Conservation (phyloP, 2,797 vertebrate genomes). For the Rhinoraja longicauda region DNA sequence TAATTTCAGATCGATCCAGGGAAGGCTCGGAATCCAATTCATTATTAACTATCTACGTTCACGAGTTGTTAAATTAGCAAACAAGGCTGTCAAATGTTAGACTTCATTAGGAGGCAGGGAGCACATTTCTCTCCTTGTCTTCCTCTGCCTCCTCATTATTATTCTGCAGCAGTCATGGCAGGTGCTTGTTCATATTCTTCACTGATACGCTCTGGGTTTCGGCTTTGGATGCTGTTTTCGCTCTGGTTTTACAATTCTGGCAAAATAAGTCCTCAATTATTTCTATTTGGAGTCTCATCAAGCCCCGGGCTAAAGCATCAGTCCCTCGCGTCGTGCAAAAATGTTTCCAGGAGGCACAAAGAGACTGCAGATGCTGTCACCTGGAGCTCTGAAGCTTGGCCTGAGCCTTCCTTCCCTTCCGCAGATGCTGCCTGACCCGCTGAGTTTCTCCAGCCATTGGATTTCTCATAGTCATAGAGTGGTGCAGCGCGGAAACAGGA, state of each 20-base stretch:
- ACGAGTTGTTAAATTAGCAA: background rate
- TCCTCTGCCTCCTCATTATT: too few species aligned
- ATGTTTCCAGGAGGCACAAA: background rate
- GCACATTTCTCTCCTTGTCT: background rate
- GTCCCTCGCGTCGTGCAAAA: background rate
- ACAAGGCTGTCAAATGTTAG: background rate
- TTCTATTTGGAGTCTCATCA: background rate
- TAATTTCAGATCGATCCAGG: background rate
- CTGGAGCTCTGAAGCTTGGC: too few species aligned
- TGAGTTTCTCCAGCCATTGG: too few species aligned
- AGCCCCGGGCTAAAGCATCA: background rate
- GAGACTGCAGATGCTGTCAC: too few species aligned
- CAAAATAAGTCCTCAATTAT: background rate
- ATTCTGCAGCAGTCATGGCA: background rate
- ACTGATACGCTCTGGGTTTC: background rate
- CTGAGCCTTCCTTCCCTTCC: too few species aligned
- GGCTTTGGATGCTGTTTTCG: too few species aligned
- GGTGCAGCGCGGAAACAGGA: too few species aligned
- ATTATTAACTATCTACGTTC: background rate
- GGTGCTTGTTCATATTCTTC: background rate
- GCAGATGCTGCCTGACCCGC: too few species aligned
- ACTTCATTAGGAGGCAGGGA: background rate
- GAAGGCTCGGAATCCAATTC: background rate
- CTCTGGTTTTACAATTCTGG: background rate
- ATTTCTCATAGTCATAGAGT: too few species aligned